These are phyloP conservation scores for Phengaris arion DNA, from an alignment of 2,888 invertebrate genomes.

Conservation along the genomic window DNA sequence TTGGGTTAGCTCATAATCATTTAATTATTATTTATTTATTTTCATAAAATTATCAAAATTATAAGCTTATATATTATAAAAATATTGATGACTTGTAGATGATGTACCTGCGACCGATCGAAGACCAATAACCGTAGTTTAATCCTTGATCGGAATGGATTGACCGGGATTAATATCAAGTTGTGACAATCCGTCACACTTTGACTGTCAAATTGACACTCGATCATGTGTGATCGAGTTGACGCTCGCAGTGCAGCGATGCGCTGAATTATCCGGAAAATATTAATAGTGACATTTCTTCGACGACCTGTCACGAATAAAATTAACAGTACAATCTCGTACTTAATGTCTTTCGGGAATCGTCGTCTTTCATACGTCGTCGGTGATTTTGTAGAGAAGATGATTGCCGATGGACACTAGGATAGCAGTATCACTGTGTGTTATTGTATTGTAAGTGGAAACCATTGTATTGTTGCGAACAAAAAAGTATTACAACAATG, in stretches of 20 bases:
- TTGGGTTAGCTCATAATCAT: too few species aligned
- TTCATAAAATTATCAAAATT: too few species aligned
- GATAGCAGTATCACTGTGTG: background rate
- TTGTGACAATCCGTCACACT: conserved; percentile 8
- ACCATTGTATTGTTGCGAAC: background rate
- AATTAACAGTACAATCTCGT: background rate
- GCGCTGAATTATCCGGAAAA: conserved; percentile 2
- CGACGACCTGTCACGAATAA: background rate
- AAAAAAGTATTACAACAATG: background rate
- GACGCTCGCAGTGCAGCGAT: background rate
- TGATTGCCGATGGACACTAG: background rate
- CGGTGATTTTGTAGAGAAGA: background rate
- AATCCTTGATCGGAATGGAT: background rate
- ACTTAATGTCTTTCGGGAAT: too few species aligned
- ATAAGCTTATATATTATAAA: too few species aligned
- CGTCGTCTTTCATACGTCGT: too few species aligned
- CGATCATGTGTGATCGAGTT: conserved; percentile 1
- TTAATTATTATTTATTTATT: too few species aligned
- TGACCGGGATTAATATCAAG: conserved; percentile 1
- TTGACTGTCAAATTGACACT: conserved; percentile 7
- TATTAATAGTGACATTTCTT: background rate
- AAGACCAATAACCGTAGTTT: background rate
- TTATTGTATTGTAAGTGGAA: conserved; percentile 10
- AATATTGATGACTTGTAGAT: too few species aligned
- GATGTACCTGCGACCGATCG: too few species aligned